phyloP scores from a whole-genome alignment of 2,888 invertebrate genomes.

The Disparrhopalites patrizii region DNA sequence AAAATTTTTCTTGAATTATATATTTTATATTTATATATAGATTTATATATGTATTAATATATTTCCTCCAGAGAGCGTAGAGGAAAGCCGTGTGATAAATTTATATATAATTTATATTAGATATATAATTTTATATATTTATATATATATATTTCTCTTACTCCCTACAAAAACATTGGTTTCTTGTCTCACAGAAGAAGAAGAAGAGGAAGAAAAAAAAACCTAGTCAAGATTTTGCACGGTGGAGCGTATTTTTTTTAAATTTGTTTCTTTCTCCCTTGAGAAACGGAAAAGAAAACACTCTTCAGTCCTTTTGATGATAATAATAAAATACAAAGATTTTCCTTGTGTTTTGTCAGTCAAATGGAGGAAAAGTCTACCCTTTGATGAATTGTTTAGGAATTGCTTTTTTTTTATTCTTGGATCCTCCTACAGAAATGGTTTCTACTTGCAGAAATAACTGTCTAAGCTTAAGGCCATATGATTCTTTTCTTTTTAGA shows the following conservation, averaged over 20 bases:
- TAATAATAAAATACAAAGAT: too few species aligned
- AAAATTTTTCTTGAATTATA: too few species aligned
- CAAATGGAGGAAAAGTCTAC: slow-evolving; percentile 15
- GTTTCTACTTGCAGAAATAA: not conserved
- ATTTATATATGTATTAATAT: not conserved
- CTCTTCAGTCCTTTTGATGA: slow-evolving; percentile 20
- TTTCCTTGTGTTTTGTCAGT: slow-evolving; percentile 5
- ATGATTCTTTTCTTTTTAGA: slow-evolving; percentile 13
- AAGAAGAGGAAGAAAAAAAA: not conserved
- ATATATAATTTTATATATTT: too few species aligned
- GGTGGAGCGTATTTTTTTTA: not conserved
- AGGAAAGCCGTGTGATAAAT: too few species aligned
- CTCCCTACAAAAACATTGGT: too few species aligned
- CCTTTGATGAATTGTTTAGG: not conserved
- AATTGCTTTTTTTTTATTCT: not conserved
- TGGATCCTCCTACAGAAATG: not conserved
- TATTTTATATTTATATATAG: slow-evolving; percentile 31
- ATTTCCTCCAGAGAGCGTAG: not conserved
- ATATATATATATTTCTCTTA: too few species aligned
- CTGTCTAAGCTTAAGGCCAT: slow-evolving; percentile 25
- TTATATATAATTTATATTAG: too few species aligned
- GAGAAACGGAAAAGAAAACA: not conserved
- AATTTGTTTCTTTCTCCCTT: not conserved
- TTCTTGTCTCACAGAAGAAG: too few species aligned
- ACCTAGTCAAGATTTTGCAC: too few species aligned